phyloP scores from a whole-genome alignment of 2,113 vertebrate species.

The Alethe diademata region DNA sequence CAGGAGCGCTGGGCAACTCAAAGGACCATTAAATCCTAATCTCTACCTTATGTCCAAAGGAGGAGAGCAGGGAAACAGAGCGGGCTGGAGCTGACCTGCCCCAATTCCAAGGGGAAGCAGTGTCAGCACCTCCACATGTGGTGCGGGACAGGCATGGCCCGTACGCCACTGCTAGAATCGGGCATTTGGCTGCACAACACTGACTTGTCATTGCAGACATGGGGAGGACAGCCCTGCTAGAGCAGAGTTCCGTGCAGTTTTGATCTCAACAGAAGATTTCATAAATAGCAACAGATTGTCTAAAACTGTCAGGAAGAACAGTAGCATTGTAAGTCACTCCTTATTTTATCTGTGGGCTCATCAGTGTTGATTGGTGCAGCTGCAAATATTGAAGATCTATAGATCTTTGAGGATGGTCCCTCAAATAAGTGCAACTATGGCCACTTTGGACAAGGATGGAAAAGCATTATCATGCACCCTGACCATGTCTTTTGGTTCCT shows the following conservation, averaged over 20 bases:
- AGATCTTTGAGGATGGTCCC: neutral
- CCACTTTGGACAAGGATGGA: conserved; percentile 44
- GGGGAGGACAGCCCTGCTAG: neutral
- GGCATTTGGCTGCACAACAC: neutral
- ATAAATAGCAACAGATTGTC: conserved; percentile 56
- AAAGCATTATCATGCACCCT: neutral
- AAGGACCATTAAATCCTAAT: conserved; percentile 71
- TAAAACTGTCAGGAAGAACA: neutral
- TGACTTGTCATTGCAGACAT: neutral
- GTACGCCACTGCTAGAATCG: fast-evolving
- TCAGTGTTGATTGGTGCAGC: neutral
- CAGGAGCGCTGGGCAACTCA: conserved; percentile 64
- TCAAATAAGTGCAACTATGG: conserved; percentile 56
- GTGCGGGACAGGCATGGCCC: fast-evolving
- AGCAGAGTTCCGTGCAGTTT: neutral
- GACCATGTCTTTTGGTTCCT: conserved; percentile 29
- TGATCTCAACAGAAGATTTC: conserved; percentile 31
- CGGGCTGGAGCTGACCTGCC: neutral
- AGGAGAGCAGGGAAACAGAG: conserved; percentile 12
- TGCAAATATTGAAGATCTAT: conserved; percentile 36
- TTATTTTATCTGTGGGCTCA: conserved; percentile 10
- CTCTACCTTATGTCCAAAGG: conserved; percentile 73
- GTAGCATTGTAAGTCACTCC: conserved; percentile 1
- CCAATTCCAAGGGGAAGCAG: neutral
- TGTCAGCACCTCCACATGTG: neutral